Percentiles rank a stretch among this genome's conserved stretches.
Conservation (phyloP, 2,888 invertebrate genomes). For the Eurois occulta region DNA sequence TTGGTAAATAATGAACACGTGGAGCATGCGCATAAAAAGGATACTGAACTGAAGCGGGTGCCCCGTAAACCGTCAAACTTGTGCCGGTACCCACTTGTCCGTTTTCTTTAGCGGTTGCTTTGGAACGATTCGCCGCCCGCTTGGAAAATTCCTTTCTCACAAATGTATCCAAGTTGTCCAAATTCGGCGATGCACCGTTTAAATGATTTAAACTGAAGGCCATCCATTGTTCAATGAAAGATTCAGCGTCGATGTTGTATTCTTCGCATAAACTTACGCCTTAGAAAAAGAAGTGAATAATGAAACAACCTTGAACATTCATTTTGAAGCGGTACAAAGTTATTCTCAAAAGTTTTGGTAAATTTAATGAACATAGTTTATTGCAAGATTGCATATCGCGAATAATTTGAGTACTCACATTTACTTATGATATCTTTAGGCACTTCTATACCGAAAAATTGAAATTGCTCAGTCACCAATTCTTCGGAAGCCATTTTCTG, state of each 20-base stretch:
- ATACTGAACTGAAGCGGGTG: slow-evolving; percentile 82
- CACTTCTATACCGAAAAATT: slow-evolving; percentile 91
- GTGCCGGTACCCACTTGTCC: slow-evolving; percentile 81
- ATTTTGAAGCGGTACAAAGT: slow-evolving; percentile 73
- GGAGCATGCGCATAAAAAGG: slow-evolving; percentile 81
- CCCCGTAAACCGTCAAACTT: slow-evolving; percentile 83
- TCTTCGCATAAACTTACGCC: slow-evolving; percentile 92
- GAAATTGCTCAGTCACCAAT: slow-evolving; percentile 91
- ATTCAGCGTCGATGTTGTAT: slow-evolving; percentile 92
- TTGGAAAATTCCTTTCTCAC: slow-evolving; percentile 92
- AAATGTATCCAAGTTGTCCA: slow-evolving; percentile 91
- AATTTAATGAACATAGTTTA: slow-evolving; percentile 48
- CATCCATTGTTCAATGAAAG: slow-evolving; percentile 94
- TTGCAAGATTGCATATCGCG: slow-evolving; percentile 18
- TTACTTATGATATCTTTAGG: slow-evolving; percentile 89
- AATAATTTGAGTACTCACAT: slow-evolving; percentile 84
- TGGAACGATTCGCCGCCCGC: slow-evolving; percentile 80
- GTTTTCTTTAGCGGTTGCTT: slow-evolving; percentile 81
- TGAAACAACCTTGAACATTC: slow-evolving; percentile 88
- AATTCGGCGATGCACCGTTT: slow-evolving; percentile 91
- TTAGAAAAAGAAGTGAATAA: slow-evolving; percentile 80
- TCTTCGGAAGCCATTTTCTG: slow-evolving; percentile 90
- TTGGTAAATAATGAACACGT: slow-evolving; percentile 77
- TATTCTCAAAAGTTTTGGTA: slow-evolving; percentile 53
- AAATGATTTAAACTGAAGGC: slow-evolving; percentile 93